Conservation (phyloP, 2,888 invertebrate genomes). For the Amblyjoppa proteus region DNA sequence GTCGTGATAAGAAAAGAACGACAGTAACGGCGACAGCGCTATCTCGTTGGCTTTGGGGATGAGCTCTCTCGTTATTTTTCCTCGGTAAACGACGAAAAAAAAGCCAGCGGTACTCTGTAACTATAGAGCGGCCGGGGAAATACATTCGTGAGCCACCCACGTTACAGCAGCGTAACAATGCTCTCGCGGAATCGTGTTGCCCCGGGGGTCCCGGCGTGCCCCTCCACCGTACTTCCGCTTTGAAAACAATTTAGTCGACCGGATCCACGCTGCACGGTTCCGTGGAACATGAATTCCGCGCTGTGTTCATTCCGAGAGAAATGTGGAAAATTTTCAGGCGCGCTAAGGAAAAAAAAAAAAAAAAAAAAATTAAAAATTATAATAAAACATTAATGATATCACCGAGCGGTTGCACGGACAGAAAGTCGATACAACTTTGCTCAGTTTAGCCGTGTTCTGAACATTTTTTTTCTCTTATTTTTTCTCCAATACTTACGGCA, state of each 20-base stretch:
- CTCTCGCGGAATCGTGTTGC: conserved; percentile 53
- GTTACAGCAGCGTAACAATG: conserved; percentile 36
- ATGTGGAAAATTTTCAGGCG: not conserved
- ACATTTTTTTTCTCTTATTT: not conserved
- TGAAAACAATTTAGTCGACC: conserved; percentile 75
- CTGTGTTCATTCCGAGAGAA: not conserved
- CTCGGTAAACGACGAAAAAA: conserved; percentile 21
- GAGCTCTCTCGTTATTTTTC: conserved; percentile 46
- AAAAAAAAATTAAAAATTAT: not conserved
- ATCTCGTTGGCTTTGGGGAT: conserved; percentile 38
- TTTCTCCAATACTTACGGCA: not conserved
- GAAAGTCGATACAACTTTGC: too few relatives aligned
- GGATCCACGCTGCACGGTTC: conserved; percentile 51
- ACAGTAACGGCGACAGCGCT: conserved; percentile 13
- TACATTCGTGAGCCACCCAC: conserved; percentile 17
- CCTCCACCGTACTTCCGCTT: conserved; percentile 71
- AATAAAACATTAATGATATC: too few relatives aligned
- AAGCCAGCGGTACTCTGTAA: conserved; percentile 25
- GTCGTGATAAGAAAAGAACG: conserved; percentile 14
- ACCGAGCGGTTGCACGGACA: too few relatives aligned
- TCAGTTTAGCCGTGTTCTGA: too few relatives aligned
- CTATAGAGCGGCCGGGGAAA: conserved; percentile 24
- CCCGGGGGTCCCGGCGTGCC: conserved; percentile 32
- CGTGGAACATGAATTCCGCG: not conserved
- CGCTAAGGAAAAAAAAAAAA: not conserved